Evolutionary conservation across 2,113 vertebrate genomes (phyloP).

Genomic region (Hippopotamus amphibius): DNA sequence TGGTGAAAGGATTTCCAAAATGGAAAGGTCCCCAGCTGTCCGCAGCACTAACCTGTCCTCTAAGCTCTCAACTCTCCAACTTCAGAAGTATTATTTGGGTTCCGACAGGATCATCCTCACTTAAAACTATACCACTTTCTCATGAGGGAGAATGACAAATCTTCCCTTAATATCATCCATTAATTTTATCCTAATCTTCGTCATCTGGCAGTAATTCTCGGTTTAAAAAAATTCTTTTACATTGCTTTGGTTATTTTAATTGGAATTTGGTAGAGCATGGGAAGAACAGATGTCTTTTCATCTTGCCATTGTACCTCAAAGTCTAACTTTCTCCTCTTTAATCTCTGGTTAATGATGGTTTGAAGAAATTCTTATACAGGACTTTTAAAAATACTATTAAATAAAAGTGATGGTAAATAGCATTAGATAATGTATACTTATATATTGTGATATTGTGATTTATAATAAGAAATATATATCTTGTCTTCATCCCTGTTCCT

Average conservation of each 20-base stretch:
- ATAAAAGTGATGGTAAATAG: slow-evolving; percentile 3
- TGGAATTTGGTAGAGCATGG: neutral
- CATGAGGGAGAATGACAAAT: neutral
- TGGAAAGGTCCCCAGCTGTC: neutral
- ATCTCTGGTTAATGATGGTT: neutral
- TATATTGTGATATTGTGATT: neutral
- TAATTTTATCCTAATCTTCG: neutral
- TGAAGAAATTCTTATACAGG: slow-evolving; percentile 15
- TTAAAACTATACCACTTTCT: neutral
- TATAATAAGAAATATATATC: neutral
- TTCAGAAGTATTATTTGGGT: neutral
- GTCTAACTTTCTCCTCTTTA: slow-evolving; percentile 25
- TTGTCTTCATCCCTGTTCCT: neutral
- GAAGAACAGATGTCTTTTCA: neutral
- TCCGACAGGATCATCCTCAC: neutral
- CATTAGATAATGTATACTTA: neutral
- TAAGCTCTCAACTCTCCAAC: neutral
- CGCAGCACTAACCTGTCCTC: neutral
- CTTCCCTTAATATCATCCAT: neutral
- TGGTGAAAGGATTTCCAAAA: neutral
- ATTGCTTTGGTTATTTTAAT: neutral
- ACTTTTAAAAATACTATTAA: slow-evolving; percentile 28
- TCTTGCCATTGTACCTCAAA: neutral
- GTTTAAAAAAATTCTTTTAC: neutral
- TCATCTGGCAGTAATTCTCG: slow-evolving; percentile 35